Conservation (phyloP, 2,888 invertebrate species). For the Xestoiulus laeticollis region DNA sequence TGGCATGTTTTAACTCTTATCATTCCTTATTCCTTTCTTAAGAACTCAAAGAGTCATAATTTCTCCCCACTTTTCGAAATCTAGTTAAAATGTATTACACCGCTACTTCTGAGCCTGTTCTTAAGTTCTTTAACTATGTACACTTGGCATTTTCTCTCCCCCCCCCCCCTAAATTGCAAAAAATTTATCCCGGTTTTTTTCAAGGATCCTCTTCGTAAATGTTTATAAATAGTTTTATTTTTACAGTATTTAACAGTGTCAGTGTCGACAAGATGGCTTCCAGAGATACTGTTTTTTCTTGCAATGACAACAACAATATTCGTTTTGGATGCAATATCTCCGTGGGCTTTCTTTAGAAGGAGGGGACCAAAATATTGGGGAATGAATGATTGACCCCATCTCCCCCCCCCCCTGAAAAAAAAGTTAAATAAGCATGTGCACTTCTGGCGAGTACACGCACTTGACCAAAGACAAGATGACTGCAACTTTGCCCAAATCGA, state of each 20-base stretch:
- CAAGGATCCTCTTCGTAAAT: constrained; percentile 11
- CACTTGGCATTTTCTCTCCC: no score
- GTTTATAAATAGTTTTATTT: constrained; percentile 6
- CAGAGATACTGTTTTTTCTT: neutral
- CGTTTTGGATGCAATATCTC: neutral
- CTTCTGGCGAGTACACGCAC: constrained; percentile 12
- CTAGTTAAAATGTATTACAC: neutral
- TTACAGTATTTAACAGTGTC: constrained; percentile 26
- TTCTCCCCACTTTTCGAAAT: neutral
- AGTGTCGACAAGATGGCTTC: constrained; percentile 26
- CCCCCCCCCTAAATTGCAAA: no score
- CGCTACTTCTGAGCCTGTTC: neutral
- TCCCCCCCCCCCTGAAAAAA: neutral
- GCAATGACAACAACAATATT: constrained; percentile 18
- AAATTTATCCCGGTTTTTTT: neutral
- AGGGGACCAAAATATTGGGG: neutral
- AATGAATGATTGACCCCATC: neutral
- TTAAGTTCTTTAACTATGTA: neutral
- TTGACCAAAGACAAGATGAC: constrained; percentile 3
- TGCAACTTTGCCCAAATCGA: constrained; percentile 26
- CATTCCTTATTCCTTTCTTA: no score
- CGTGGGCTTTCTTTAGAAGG: neutral
- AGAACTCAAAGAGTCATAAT: neutral
- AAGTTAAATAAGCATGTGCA: constrained; percentile 18
- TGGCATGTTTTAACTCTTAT: no score